phyloP scores from a whole-genome alignment of 2,797 vertebrate species.

The Enteromius afrohamiltoni region DNA sequence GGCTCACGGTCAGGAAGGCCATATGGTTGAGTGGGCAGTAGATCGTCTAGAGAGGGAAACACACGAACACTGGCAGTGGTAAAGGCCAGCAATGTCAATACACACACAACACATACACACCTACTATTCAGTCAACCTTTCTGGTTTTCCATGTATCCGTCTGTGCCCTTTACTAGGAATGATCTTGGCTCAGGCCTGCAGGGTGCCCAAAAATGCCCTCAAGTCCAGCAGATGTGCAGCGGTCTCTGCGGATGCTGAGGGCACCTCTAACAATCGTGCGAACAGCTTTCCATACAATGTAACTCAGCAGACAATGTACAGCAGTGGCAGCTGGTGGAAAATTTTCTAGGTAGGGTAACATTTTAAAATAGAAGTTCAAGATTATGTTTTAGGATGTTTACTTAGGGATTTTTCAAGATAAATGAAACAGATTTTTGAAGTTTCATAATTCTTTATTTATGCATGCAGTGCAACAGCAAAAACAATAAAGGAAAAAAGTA shows the following conservation, averaged over 20 bases:
- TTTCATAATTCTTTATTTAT: background rate
- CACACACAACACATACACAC: slow-evolving; percentile 21
- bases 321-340: background rate
- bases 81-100: slow-evolving; percentile 56
- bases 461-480: background rate
- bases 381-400: background rate
- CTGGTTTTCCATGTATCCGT: slow-evolving; percentile 53
- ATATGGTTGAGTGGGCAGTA: slow-evolving; percentile 60
- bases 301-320: background rate
- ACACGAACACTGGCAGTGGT: slow-evolving; percentile 47
- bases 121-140: slow-evolving; percentile 51
- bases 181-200: slow-evolving; percentile 45
- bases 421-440: background rate
- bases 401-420: background rate
- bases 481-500: background rate
- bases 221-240: slow-evolving; percentile 55
- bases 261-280: slow-evolving; percentile 31
- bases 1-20: slow-evolving; percentile 49
- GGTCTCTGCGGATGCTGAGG: slow-evolving; percentile 17
- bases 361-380: background rate
- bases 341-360: background rate
- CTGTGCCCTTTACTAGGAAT: slow-evolving; percentile 55
- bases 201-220: slow-evolving; percentile 50
- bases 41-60: slow-evolving; percentile 46
- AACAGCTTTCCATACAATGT: background rate